Percentiles rank a stretch among this genome's conserved stretches.
Conservation (phyloP, 2,888 invertebrate species). For the Ernsta delagoae region DNA sequence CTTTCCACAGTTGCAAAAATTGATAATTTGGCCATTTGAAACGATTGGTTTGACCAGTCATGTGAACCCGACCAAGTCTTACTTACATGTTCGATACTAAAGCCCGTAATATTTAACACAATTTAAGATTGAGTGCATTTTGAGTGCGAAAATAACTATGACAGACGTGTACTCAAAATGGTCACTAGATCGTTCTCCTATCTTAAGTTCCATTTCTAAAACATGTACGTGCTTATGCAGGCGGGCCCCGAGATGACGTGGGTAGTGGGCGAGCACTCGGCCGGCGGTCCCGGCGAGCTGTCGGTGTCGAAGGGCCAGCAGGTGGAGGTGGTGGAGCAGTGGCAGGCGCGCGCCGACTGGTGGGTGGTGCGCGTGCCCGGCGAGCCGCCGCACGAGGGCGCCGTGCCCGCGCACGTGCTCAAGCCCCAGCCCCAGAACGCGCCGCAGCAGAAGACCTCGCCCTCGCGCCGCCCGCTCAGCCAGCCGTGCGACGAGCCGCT, state of each 20-base stretch:
- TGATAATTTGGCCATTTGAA: too few relatives aligned
- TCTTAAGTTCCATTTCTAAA: too few relatives aligned
- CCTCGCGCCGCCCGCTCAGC: slow-evolving; percentile 71
- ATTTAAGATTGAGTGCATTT: too few relatives aligned
- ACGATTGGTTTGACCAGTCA: too few relatives aligned
- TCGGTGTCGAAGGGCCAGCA: slow-evolving; percentile 96
- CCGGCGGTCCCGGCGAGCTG: slow-evolving; percentile 92
- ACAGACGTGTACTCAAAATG: too few relatives aligned
- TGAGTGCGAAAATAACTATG: too few relatives aligned
- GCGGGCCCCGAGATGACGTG: slow-evolving; percentile 95
- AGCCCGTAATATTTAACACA: too few relatives aligned
- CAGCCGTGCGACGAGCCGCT: slow-evolving; percentile 71
- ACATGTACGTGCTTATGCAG: slow-evolving; percentile 70
- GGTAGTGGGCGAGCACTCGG: slow-evolving; percentile 94
- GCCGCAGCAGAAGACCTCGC: slow-evolving; percentile 70
- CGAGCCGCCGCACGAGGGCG: slow-evolving; percentile 89
- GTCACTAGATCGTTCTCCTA: too few relatives aligned
- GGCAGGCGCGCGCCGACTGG: slow-evolving; percentile 87
- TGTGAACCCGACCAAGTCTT: too few relatives aligned
- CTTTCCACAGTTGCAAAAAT: too few relatives aligned
- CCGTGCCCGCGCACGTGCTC: slow-evolving; percentile 92
- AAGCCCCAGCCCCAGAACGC: slow-evolving; percentile 69
- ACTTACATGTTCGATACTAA: too few relatives aligned
- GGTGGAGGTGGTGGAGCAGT: slow-evolving; percentile 95
- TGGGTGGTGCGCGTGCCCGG: slow-evolving; percentile 88